phyloP scores from a whole-genome alignment of 2,888 invertebrate species.

The Acanthosepion lycidas region DNA sequence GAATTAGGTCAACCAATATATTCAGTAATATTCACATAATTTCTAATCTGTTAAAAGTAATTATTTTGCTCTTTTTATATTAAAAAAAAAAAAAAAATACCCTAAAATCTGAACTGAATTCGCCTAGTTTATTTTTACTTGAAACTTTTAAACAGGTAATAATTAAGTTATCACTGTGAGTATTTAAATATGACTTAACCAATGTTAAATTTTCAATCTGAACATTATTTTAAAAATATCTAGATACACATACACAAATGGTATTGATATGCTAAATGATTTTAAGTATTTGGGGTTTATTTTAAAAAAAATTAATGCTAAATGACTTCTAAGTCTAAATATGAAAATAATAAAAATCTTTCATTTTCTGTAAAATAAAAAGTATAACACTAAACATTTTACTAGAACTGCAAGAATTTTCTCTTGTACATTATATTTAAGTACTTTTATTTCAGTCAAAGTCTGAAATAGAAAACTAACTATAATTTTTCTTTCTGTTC shows the following conservation, averaged over 20 bases:
- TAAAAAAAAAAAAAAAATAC: too few species aligned
- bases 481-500: slow-evolving; percentile 51
- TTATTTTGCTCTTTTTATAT: not conserved
- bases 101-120: not conserved
- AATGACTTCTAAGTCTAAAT: not conserved
- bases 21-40: not conserved
- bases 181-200: too few species aligned
- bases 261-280: too few species aligned
- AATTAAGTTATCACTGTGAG: not conserved
- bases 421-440: not conserved
- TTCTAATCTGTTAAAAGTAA: not conserved
- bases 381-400: not conserved
- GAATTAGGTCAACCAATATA: not conserved
- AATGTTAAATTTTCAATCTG: not conserved
- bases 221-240: not conserved
- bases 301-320: too few species aligned
- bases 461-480: not conserved
- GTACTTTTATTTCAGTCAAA: not conserved
- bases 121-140: not conserved
- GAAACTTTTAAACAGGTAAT: not conserved
- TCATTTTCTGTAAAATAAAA: not conserved
- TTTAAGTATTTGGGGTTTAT: too few species aligned
- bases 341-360: not conserved
- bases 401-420: not conserved
- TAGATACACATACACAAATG: too few species aligned